Percentiles rank a stretch among this genome's conserved stretches.
These are phyloP conservation scores for Parazoanthus darwini DNA, from an alignment of 92 coral and sea anemone species.

Conservation along the genomic window DNA sequence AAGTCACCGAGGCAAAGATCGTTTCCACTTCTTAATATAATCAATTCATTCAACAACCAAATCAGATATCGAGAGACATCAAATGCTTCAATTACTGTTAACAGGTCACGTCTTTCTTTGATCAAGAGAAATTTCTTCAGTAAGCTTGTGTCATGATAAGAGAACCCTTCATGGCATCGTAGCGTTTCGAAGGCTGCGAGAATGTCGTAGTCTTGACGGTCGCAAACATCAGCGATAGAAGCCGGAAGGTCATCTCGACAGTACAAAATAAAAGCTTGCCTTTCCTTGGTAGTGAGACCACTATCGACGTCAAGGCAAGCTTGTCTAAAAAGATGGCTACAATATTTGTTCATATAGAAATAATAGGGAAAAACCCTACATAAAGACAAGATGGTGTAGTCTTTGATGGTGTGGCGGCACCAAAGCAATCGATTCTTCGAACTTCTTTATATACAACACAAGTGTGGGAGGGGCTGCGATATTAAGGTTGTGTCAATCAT, in stretches of 20 bases:
- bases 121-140: background rate
- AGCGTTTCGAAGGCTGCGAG: background rate
- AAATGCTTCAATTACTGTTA: background rate
- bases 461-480: slow-evolving; percentile 9
- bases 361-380: too few species aligned
- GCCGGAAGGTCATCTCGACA: background rate
- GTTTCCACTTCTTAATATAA: background rate
- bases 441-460: background rate
- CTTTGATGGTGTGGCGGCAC: background rate
- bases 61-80: background rate
- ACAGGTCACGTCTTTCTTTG: background rate
- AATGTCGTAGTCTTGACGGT: background rate
- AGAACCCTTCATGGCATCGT: background rate
- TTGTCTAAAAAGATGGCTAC: background rate
- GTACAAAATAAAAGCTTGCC: background rate
- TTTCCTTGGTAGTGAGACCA: background rate
- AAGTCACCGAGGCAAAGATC: background rate
- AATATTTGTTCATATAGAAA: background rate
- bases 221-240: background rate
- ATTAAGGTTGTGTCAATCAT: background rate
- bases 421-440: background rate
- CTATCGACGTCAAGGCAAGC: background rate
- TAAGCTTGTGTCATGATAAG: background rate
- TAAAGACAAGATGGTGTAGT: background rate
- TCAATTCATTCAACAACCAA: background rate